A percentile compares a stretch with the other conserved stretches of the same genome.
Conservation (phyloP, 1,140 invertebrate genomes). For the Leucophenga varia region DNA sequence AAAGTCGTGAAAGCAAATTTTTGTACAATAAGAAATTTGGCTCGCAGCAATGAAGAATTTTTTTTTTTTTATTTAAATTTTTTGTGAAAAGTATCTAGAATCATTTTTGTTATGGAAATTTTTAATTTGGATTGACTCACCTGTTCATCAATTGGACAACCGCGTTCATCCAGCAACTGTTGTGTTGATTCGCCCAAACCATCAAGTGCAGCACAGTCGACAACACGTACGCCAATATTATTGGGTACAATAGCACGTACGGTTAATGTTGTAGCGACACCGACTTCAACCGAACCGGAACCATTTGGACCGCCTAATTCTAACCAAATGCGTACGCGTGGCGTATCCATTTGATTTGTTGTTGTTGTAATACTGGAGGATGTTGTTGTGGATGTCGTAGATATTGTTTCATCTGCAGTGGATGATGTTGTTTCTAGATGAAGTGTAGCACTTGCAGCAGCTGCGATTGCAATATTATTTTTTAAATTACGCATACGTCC, state of each 20-base stretch:
- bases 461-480: too few relatives aligned
- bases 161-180: slow-evolving; percentile 67
- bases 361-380: too few relatives aligned
- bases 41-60: too few relatives aligned
- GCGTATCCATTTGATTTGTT: slow-evolving; percentile 33
- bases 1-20: too few relatives aligned
- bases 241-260: slow-evolving; percentile 70
- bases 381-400: background rate
- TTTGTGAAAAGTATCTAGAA: too few relatives aligned
- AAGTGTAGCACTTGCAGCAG: too few relatives aligned
- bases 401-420: too few relatives aligned
- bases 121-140: too few relatives aligned
- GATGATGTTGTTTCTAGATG: too few relatives aligned
- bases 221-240: slow-evolving; percentile 69
- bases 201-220: slow-evolving; percentile 73
- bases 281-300: slow-evolving; percentile 64
- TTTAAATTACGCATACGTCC: slow-evolving; percentile 38
- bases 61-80: too few relatives aligned
- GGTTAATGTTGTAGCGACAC: slow-evolving; percentile 68
- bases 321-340: slow-evolving; percentile 66
- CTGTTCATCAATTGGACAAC: slow-evolving; percentile 70
- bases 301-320: slow-evolving; percentile 61
- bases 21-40: too few relatives aligned
- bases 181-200: slow-evolving; percentile 71
- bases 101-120: too few relatives aligned